Evolutionary conservation across 1,140 invertebrate species (phyloP).

Genomic region (Brachionus asplanchnoidis): DNA sequence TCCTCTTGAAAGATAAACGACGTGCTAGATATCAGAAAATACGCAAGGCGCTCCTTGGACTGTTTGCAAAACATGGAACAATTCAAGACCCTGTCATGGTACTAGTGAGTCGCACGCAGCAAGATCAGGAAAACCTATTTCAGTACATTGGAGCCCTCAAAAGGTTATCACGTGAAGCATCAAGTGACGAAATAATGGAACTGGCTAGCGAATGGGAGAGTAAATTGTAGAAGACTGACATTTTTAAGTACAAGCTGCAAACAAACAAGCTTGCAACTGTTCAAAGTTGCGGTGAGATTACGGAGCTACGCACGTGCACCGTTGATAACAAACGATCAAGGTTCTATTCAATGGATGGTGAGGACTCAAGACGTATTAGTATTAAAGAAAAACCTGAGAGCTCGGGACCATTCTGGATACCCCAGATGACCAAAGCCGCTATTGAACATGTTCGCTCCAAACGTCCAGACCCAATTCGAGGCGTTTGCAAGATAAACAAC

Average conservation of each 20-base stretch:
- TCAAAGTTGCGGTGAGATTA: background rate
- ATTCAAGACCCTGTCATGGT: background rate
- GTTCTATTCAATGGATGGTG: background rate
- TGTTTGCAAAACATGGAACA: background rate
- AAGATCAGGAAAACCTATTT: background rate
- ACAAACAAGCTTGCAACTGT: background rate
- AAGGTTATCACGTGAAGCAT: background rate
- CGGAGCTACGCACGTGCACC: no score
- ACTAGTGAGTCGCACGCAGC: background rate
- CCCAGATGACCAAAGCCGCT: background rate
- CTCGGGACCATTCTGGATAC: background rate
- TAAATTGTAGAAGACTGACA: background rate
- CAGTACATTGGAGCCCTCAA: background rate
- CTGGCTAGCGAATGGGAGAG: background rate
- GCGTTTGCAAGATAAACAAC: background rate
- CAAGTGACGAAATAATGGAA: background rate
- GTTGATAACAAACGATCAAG: no score
- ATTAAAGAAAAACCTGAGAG: background rate
- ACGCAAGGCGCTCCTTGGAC: background rate
- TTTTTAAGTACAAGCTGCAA: background rate
- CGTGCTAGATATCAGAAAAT: background rate
- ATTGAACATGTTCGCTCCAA: background rate
- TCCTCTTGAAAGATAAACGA: background rate
- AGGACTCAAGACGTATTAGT: no score
- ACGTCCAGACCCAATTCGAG: background rate